Conservation (phyloP, 2,113 vertebrate genomes). For the Pterophyllum scalare region DNA sequence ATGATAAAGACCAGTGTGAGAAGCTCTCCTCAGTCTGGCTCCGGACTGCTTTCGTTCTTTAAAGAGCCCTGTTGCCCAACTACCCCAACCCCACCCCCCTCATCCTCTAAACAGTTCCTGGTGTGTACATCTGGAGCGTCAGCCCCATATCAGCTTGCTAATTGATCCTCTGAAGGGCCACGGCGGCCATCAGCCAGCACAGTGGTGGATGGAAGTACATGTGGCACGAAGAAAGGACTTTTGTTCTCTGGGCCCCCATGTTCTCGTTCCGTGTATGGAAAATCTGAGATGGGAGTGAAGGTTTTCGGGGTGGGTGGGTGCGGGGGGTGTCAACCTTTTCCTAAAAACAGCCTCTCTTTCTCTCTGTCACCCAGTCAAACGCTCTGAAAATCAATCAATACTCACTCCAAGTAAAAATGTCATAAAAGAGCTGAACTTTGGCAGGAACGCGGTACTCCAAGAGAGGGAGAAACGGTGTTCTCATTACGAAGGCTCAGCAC, state of each 20-base stretch:
- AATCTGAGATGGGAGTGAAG: conserved; percentile 68
- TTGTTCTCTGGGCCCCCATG: conserved; percentile 73
- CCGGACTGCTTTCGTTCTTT: conserved; percentile 59
- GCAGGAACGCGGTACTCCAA: neutral
- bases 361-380: conserved; percentile 32
- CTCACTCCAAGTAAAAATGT: conserved; percentile 42
- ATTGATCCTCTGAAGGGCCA: conserved; percentile 68
- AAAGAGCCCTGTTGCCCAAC: neutral
- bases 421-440: conserved; percentile 36
- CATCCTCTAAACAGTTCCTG: conserved; percentile 59
- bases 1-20: conserved; percentile 24
- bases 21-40: conserved; percentile 13
- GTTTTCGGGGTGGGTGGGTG: neutral
- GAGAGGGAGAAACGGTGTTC: neutral
- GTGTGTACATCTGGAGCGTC: conserved; percentile 59
- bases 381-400: conserved; percentile 61
- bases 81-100: neutral
- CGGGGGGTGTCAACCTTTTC: conserved; percentile 52
- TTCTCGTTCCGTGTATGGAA: conserved; percentile 66
- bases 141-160: conserved; percentile 48
- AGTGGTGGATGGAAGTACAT: conserved; percentile 50
- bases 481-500: neutral
- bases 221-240: conserved; percentile 77
- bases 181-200: conserved; percentile 47
- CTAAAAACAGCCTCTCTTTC: conserved; percentile 54